Base-by-base conservation (phyloP, 1,140 invertebrate species). In the Tribolium madens region DNA sequence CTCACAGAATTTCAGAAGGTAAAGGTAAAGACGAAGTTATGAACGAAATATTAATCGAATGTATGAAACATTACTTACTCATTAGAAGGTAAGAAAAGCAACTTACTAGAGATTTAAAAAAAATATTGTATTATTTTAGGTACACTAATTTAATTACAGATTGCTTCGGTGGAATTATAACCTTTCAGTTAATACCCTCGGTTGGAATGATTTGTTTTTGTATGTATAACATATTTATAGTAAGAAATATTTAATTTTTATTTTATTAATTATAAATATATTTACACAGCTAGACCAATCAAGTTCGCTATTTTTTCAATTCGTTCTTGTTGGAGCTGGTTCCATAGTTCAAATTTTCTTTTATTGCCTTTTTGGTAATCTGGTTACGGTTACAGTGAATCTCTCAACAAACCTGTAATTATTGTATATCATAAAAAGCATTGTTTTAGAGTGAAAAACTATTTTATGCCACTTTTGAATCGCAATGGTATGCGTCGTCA, bases 401-500 rank as follows among this genome's bases (percentile, higher is more conserved):
- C 1, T 53, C 5, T 17, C 10, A 26, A 57, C 6, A 5, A 57
- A 18, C 9, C 36, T 3, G 12, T 14, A 18, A 1, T 17, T 50
- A 12, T 1, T 50, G 48, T 7, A n/a, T 47, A 5, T 50, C 2
- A 4, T 3, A 4, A 26, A 5, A 50, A 50, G 9, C 13, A 3
- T 21, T 26, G 4, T 57, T 57, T 57, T 21, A 57, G 52, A 57
- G 52, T n/a, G 4, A 18, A n/a, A 18, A 26, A 18, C 10, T 57
- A 3, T 57, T 57, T 21, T 57, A 57, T 21, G 17, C 52, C 7
- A 12, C 52, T 17, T 57, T 57, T 57, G 18, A 57, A 26, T 57
- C 52, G 9, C 3, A 14, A n/a, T 57, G 52, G 52, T 57, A 26
- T 2, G 5, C 21, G 10, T 57, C 52, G 10, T n/a, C 15, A 10